Evolutionary conservation across 2,888 invertebrate species (phyloP).

Genomic region (Spodoptera picta): DNA sequence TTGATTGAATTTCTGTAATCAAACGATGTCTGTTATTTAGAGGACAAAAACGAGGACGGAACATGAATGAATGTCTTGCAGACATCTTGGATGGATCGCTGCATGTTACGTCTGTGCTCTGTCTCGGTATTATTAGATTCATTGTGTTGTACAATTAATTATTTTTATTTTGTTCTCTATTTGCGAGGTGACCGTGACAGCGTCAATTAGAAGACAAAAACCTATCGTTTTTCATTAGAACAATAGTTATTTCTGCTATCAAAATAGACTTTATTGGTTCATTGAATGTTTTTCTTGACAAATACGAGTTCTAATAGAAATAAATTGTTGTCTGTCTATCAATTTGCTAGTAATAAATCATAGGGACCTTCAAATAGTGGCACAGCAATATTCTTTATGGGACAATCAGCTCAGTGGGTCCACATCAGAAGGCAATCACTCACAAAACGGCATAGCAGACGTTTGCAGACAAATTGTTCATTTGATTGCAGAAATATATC

Average conservation of each 20-base stretch:
- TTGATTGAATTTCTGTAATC: conserved; percentile 55
- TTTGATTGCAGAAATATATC: conserved; percentile 29
- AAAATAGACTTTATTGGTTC: too few species aligned
- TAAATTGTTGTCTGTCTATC: too few species aligned
- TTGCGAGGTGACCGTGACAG: too few species aligned
- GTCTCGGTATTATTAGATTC: too few species aligned
- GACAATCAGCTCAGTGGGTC: conserved; percentile 33
- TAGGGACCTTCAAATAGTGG: neutral
- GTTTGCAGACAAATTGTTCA: conserved; percentile 35
- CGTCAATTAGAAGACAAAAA: too few species aligned
- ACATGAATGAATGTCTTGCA: conserved; percentile 14
- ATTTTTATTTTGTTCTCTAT: too few species aligned
- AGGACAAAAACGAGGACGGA: conserved; percentile 12
- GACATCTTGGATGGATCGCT: neutral
- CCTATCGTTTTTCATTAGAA: too few species aligned
- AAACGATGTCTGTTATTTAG: conserved; percentile 25
- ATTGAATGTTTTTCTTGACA: too few species aligned
- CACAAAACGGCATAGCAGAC: conserved; percentile 49
- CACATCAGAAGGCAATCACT: conserved; percentile 46
- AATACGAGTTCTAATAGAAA: too few species aligned
- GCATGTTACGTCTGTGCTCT: too few species aligned
- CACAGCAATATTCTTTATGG: conserved; percentile 19
- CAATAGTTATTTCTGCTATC: too few species aligned
- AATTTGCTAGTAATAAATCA: conserved; percentile 6
- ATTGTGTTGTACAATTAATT: too few species aligned